These are phyloP conservation scores for Eleutherodactylus coqui DNA, from an alignment of 2,797 vertebrate species.

Conservation along the genomic window DNA sequence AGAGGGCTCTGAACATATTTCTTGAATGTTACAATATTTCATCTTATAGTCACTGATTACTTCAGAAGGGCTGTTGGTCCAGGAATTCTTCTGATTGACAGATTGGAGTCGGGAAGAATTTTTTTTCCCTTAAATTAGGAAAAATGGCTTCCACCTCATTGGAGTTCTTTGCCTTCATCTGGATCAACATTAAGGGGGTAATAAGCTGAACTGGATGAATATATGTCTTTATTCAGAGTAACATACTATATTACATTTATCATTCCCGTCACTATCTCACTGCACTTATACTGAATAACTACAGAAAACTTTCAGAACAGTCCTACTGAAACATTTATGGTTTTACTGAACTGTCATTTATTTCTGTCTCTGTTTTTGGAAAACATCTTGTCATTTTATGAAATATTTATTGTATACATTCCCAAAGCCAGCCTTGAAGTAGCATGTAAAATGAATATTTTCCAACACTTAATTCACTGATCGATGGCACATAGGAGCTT, in stretches of 20 bases:
- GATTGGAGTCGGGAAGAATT: no score
- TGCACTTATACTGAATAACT: neutral
- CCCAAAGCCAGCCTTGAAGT: slow-evolving; percentile 9
- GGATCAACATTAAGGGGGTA: no score
- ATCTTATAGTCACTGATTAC: no score
- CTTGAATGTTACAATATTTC: no score
- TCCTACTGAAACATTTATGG: neutral
- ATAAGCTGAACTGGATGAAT: no score
- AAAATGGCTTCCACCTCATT: no score
- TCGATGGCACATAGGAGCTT: slow-evolving; percentile 34
- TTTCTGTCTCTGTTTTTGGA: slow-evolving; percentile 16
- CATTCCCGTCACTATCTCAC: neutral
- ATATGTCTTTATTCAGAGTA: neutral
- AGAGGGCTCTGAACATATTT: no score
- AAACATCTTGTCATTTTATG: slow-evolving; percentile 24
- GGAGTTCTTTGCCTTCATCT: no score
- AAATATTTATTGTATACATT: slow-evolving; percentile 44
- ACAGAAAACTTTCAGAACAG: slow-evolving; percentile 4
- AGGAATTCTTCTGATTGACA: no score
- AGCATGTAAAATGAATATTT: slow-evolving; percentile 44
- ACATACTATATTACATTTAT: neutral
- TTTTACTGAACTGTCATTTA: slow-evolving; percentile 19
- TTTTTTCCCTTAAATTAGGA: no score
- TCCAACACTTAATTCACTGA: slow-evolving; percentile 27
- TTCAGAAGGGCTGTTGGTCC: no score